Evolutionary conservation across 35 echinoderm and acorn worm species (phyloP), one percentile per base, ranked within the genome.

Genomic region (Chiridota heheva): DNA sequence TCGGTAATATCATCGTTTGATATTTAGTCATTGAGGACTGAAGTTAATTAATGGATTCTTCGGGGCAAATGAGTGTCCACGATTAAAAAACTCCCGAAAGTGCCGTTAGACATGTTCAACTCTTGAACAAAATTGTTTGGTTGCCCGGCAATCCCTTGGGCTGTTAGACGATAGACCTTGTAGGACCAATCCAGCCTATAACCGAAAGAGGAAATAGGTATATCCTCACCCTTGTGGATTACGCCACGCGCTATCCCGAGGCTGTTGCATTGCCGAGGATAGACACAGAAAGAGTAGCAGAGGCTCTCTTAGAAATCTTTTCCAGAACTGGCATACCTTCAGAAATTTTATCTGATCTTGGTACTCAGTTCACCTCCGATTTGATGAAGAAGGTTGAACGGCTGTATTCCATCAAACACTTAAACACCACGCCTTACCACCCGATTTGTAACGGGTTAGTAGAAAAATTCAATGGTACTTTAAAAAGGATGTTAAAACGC

Each of bases 261-360:
- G 86, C 91, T 13, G 56, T 95, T 12, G 46, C 86, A 0, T 31
- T 96, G 10, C 20, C 41, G 0, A 59, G 43, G 0, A 84, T 93
- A 36, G 67, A 75, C 17, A 70, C 83, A 1, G 77, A 87, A 66
- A 8, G 78, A 5, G 67, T 90, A 2, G 81, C 91, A 18, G 73
- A 96, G 44, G 86, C 86, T 5, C 36, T 89, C 29, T 7, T 88
- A 7, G 73, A 80, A 35, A 56, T 89, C 0, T 95, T 85, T 34
- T 74, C 73, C 7, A 30, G 85, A 8, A 8, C 84, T 0, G 91
- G 86, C 0, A n/a, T 84, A 2, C 86, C 91, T 1, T 18, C 78
- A 12, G 78, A 95, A 58, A 85, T 95, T 1, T 38, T 85, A 0
- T 45, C 80, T n/a, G 91, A 95, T 60, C 69, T 70, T 13, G 86